A percentile compares a stretch with the other conserved stretches of the same genome.
phyloP scores from a whole-genome alignment of 2,888 invertebrate species.

The Tryphoninae sp. region DNA sequence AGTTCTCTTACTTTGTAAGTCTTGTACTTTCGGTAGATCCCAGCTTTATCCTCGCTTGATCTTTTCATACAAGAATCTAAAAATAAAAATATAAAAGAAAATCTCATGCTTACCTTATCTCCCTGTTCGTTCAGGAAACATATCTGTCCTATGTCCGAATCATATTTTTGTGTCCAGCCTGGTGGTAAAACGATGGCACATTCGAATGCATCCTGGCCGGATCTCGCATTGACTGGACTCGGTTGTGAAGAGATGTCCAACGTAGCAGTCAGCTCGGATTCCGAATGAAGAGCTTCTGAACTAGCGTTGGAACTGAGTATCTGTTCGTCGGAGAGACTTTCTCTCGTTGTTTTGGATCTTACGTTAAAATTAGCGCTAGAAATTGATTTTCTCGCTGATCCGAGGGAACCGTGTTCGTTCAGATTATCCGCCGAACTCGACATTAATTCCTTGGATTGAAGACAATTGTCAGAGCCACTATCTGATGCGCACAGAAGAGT shows the following conservation, averaged over 20 bases:
- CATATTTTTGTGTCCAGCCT: slow-evolving; percentile 82
- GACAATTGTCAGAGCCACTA: slow-evolving; percentile 74
- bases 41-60: too few species aligned
- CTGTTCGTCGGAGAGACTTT: slow-evolving; percentile 71
- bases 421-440: slow-evolving; percentile 63
- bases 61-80: neutral
- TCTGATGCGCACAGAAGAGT: slow-evolving; percentile 73
- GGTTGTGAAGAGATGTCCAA: slow-evolving; percentile 69
- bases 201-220: slow-evolving; percentile 65
- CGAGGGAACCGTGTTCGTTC: slow-evolving; percentile 44
- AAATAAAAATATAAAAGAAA: neutral
- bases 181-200: slow-evolving; percentile 77
- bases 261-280: slow-evolving; percentile 67
- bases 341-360: slow-evolving; percentile 48
- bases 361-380: slow-evolving; percentile 51
- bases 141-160: slow-evolving; percentile 79
- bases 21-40: too few species aligned
- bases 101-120: slow-evolving; percentile 80
- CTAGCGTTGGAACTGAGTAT: slow-evolving; percentile 72
- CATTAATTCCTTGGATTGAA: slow-evolving; percentile 69
- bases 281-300: slow-evolving; percentile 68
- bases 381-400: slow-evolving; percentile 51
- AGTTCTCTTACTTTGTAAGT: too few species aligned
- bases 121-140: slow-evolving; percentile 82
- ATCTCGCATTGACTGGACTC: slow-evolving; percentile 65